These are phyloP conservation scores for Ectemnius continuus DNA, from an alignment of 2,888 invertebrate genomes.

Conservation along the genomic window DNA sequence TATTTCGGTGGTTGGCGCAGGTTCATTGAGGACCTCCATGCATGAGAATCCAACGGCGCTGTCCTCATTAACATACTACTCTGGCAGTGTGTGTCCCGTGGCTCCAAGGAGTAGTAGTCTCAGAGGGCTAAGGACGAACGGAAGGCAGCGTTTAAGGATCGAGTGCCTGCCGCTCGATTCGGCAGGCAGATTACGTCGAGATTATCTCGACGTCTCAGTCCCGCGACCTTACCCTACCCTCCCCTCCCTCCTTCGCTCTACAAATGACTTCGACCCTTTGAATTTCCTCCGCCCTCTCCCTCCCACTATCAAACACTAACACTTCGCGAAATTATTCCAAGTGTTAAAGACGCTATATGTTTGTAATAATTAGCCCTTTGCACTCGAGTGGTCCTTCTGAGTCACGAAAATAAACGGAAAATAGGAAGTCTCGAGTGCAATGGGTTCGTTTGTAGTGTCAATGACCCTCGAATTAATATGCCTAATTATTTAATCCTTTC, in stretches of 20 bases:
- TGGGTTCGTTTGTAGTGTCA: too few relatives aligned
- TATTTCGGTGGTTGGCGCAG: slow-evolving; percentile 54
- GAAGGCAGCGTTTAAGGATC: slow-evolving; percentile 48
- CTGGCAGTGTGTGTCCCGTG: slow-evolving; percentile 52
- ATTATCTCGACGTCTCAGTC: slow-evolving; percentile 64
- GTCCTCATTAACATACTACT: slow-evolving; percentile 71
- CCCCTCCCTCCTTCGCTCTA: slow-evolving; percentile 43
- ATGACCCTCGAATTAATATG: too few relatives aligned
- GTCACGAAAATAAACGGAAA: too few relatives aligned
- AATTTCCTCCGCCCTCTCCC: slow-evolving; percentile 33
- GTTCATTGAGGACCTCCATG: slow-evolving; percentile 65
- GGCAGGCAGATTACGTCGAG: slow-evolving; percentile 59
- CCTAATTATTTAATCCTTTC: too few relatives aligned
- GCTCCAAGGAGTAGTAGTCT: background rate
- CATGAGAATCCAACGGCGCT: slow-evolving; percentile 55
- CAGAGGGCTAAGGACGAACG: slow-evolving; percentile 33
- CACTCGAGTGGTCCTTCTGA: too few relatives aligned
- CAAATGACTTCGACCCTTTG: slow-evolving; percentile 57
- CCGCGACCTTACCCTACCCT: too few relatives aligned
- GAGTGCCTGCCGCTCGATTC: slow-evolving; percentile 45
- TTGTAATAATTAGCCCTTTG: too few relatives aligned
- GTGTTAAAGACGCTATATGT: too few relatives aligned
- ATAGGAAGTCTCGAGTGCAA: too few relatives aligned
- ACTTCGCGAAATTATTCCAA: too few relatives aligned
- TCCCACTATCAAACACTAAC: too few relatives aligned